Evolutionary conservation across 2,797 vertebrate species (phyloP).

Genomic region (Notolabrus celidotus): DNA sequence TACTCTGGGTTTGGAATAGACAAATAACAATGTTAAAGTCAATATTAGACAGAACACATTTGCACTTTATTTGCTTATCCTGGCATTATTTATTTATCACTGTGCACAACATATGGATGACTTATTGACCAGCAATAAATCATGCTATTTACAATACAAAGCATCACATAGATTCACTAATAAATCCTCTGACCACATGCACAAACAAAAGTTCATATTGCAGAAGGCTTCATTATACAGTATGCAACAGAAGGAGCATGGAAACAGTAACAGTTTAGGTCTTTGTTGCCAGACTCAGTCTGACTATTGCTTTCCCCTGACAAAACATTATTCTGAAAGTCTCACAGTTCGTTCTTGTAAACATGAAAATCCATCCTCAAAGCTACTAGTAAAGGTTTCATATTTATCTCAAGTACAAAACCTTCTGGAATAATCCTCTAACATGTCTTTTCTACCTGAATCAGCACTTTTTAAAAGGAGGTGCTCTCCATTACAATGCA

Average conservation of each 20-base stretch:
- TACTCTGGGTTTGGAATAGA: too few relatives aligned
- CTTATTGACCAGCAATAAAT: conserved; percentile 77
- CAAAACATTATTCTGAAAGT: conserved; percentile 1
- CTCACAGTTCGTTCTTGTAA: conserved; percentile 55
- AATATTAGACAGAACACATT: neutral
- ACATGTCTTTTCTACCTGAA: neutral
- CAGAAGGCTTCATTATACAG: conserved; percentile 41
- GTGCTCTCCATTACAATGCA: neutral
- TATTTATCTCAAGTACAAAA: neutral
- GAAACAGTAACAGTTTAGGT: conserved; percentile 38
- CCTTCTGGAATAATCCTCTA: conserved; percentile 29
- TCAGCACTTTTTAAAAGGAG: conserved; percentile 5
- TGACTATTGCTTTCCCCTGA: conserved; percentile 11
- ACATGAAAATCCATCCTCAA: conserved; percentile 35
- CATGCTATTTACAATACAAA: conserved; percentile 37
- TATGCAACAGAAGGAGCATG: conserved; percentile 10
- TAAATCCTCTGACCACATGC: conserved; percentile 6
- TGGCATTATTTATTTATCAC: conserved; percentile 17
- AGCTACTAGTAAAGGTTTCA: neutral
- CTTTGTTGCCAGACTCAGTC: neutral
- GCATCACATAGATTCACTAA: conserved; percentile 5
- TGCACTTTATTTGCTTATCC: conserved; percentile 14
- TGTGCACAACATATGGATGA: conserved; percentile 34
- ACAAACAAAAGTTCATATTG: conserved; percentile 44
- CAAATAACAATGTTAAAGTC: neutral